Evolutionary conservation across 2,113 vertebrate genomes (phyloP), one percentile per base, ranked within the genome.

Genomic region (Odocoileus hemionus): DNA sequence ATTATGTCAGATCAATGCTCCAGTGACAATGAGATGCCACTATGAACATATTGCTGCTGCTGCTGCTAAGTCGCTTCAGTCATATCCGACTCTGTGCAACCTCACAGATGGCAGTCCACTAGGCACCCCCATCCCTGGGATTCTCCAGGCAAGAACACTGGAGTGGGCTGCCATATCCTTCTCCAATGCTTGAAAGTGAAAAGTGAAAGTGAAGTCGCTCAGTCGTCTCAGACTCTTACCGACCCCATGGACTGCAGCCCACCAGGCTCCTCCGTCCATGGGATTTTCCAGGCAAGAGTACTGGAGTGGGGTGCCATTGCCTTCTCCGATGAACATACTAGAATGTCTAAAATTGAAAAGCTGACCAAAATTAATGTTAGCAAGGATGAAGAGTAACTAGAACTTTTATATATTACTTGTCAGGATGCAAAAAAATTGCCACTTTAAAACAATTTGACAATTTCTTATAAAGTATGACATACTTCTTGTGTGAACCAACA

Each of bases 311-410:
- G 0, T 19, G 61, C 16, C 61, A 67, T 10, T 67, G 16, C 61
- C 8, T 67, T 67, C 8, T 67, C 33, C 0, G 0, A 21, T 16
- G 52, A 5, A 70, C 6, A 39, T n/a, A 33, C n/a, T 50, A 15
- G 47, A 87, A 95, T n/a, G n/a, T 50, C 45, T 95, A 64, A 80
- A 88, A 76, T 47, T 93, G 92, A n/a, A 89, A 78, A 97, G 54
- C 25, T 36, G 25, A 86, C 10, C 10, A 61, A 70, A 94, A 15
- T 30, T 47, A 92, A 45, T 36, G 12, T n/a, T 50, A 86, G 17
- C 11, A 82, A 82, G 26, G 30, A 43, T 39, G 26, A 15, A 85
- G 43, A 78, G n/a, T 28, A 70, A 36, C 47, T 43, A 36, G 47
- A 54, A 85, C 11, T 52, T 28, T 78, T 83, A 54, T 0, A 52